Evolutionary conservation across 2,797 vertebrate species (phyloP).

Genomic region (Leontocebus nigricollis): DNA sequence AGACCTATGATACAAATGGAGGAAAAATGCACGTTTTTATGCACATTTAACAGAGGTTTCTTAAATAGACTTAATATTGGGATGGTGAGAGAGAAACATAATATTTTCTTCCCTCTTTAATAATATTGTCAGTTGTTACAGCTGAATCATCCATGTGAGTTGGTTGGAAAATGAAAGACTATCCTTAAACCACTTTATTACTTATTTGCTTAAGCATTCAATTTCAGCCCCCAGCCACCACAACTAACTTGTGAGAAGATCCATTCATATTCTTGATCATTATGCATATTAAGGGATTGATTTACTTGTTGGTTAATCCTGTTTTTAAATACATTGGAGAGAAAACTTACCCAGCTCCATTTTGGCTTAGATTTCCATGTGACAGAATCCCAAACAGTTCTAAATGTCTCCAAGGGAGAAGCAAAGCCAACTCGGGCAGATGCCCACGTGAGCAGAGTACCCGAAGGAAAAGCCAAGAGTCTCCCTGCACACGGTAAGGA

Average conservation of each 20-base stretch:
- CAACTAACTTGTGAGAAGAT: not conserved
- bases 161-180: not conserved
- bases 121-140: not conserved
- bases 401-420: conserved; percentile 87
- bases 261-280: not conserved
- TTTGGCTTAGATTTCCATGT: conserved; percentile 86
- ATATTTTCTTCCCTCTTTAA: not conserved
- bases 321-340: not conserved
- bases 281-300: not conserved
- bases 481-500: conserved; percentile 79
- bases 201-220: not conserved
- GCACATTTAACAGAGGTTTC: not conserved
- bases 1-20: no score
- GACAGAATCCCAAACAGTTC: conserved; percentile 86
- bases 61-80: not conserved
- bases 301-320: not conserved
- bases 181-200: not conserved
- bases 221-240: not conserved
- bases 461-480: conserved; percentile 80
- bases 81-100: not conserved
- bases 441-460: conserved; percentile 67
- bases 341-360: conserved; percentile 28
- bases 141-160: not conserved
- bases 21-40: not conserved
- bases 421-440: conserved; percentile 79